Conservation (phyloP, 2,113 vertebrate species). For the Andinoacara biseriatus region DNA sequence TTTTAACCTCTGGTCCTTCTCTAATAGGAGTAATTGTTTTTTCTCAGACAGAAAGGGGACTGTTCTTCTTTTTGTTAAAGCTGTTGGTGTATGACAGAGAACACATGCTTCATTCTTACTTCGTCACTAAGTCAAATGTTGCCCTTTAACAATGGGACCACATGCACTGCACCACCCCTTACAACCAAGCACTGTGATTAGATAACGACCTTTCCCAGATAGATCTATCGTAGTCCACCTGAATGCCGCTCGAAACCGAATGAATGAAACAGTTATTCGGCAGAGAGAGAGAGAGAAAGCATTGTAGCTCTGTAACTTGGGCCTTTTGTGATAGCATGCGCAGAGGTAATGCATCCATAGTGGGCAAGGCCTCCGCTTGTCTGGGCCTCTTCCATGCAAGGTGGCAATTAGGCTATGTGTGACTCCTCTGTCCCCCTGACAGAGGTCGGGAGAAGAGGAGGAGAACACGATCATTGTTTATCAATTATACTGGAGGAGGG, state of each 20-base stretch:
- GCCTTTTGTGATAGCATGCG: slow-evolving; percentile 57
- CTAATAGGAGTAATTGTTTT: slow-evolving; percentile 32
- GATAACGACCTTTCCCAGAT: slow-evolving; percentile 69
- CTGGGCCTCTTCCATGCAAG: slow-evolving; percentile 53
- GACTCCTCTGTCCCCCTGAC: slow-evolving; percentile 34
- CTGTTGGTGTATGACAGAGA: slow-evolving; percentile 28
- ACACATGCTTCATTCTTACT: slow-evolving; percentile 32
- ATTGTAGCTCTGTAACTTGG: slow-evolving; percentile 61
- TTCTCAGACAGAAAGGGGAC: background rate
- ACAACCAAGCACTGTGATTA: slow-evolving; percentile 39
- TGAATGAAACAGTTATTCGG: slow-evolving; percentile 60
- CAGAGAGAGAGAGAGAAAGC: slow-evolving; percentile 49
- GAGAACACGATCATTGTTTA: slow-evolving; percentile 71
- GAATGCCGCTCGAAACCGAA: slow-evolving; percentile 13
- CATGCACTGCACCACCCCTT: slow-evolving; percentile 37
- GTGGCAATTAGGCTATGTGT: slow-evolving; percentile 66
- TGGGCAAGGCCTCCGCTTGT: slow-evolving; percentile 40
- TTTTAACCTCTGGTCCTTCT: slow-evolving; percentile 19
- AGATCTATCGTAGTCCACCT: slow-evolving; percentile 61
- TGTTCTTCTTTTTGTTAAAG: background rate
- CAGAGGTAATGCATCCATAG: slow-evolving; percentile 69
- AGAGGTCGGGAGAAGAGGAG: slow-evolving; percentile 28
- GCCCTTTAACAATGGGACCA: slow-evolving; percentile 48
- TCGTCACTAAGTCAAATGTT: slow-evolving; percentile 27
- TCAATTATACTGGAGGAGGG: slow-evolving; percentile 64